Evolutionary conservation across 2,113 vertebrate species (phyloP).

Genomic region (Lophura nycthemera): DNA sequence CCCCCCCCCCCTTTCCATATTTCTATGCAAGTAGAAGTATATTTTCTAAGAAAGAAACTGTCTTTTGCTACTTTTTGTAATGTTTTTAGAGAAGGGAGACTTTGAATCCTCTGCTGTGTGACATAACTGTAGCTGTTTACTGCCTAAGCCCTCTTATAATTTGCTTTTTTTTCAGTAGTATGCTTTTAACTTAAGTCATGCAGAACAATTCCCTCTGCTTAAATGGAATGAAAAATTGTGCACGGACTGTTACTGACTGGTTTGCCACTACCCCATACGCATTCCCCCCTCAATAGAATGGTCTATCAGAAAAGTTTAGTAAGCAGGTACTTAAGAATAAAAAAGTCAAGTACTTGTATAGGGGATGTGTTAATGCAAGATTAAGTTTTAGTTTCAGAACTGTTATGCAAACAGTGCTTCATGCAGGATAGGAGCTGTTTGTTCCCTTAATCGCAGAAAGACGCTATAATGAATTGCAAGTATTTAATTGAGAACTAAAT

Average conservation of each 20-base stretch:
- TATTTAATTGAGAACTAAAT: slow-evolving; percentile 50
- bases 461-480: slow-evolving; percentile 4
- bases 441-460: slow-evolving; percentile 6
- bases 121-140: not conserved
- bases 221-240: slow-evolving; percentile 29
- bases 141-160: not conserved
- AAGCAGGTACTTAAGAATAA: not conserved
- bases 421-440: slow-evolving; percentile 1
- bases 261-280: not conserved
- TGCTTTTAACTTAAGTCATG: slow-evolving; percentile 23
- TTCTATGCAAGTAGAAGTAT: not conserved
- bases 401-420: slow-evolving; percentile 2
- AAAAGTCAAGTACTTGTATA: not conserved
- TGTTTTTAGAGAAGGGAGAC: not conserved
- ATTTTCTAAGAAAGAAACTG: not conserved
- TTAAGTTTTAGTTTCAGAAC: not conserved
- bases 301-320: not conserved
- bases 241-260: slow-evolving; percentile 10
- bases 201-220: slow-evolving; percentile 40
- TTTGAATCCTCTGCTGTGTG: not conserved
- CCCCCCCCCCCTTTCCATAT: fast-evolving
- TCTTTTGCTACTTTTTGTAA: not conserved
- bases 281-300: not conserved
- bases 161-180: not conserved
- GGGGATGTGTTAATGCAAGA: not conserved